These are phyloP conservation scores for Hemitrygon akajei DNA, from an alignment of 2,797 vertebrate species.

Conservation along the genomic window DNA sequence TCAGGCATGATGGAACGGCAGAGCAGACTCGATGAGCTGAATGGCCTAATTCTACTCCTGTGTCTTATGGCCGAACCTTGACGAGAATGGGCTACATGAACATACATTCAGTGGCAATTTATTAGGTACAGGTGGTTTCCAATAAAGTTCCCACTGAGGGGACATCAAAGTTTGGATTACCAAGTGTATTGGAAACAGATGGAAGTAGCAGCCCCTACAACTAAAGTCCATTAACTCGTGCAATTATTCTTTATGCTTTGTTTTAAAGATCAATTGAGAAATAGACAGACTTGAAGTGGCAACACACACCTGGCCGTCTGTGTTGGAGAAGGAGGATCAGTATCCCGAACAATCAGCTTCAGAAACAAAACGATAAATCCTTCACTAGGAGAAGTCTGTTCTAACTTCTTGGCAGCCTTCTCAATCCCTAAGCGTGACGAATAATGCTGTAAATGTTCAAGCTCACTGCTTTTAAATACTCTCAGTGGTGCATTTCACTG, in stretches of 20 bases:
- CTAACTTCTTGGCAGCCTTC: background rate
- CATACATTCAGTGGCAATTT: too few species aligned
- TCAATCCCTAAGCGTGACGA: background rate
- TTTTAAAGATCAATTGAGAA: background rate
- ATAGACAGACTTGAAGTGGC: background rate
- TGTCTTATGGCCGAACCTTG: too few species aligned
- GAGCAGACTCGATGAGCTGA: too few species aligned
- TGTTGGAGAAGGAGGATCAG: background rate
- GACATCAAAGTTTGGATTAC: background rate
- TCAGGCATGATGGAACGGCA: too few species aligned
- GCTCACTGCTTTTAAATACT: background rate
- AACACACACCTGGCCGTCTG: background rate
- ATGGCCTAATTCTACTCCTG: too few species aligned
- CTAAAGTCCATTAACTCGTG: background rate
- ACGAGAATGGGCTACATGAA: too few species aligned
- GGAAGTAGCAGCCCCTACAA: background rate
- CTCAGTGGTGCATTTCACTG: too few species aligned
- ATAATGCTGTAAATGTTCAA: background rate
- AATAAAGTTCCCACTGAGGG: too few species aligned
- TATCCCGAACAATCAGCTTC: background rate
- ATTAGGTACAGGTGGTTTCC: too few species aligned
- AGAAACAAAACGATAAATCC: too few species aligned
- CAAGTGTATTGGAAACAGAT: background rate
- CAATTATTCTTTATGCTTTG: background rate
- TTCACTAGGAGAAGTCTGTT: background rate